Conservation (phyloP, 2,888 invertebrate genomes). For the Volucella inflata region DNA sequence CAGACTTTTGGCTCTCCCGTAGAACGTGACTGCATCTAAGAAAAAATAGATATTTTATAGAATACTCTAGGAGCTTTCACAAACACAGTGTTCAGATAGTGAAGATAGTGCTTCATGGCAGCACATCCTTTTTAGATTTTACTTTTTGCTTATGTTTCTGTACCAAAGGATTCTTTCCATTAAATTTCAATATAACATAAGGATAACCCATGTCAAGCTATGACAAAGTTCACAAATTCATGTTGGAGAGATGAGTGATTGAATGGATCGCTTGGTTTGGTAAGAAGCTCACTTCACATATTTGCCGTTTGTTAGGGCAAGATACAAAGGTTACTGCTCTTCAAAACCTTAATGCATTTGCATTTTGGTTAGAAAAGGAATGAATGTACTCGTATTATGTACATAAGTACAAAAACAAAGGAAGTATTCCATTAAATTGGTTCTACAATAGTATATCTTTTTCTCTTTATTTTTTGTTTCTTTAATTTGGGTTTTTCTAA, state of each 20-base stretch:
- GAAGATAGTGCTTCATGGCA: constrained; percentile 36
- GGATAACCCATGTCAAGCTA: constrained; percentile 36
- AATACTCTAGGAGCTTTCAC: constrained; percentile 31
- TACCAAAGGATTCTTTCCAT: constrained; percentile 54
- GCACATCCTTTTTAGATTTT: constrained; percentile 27
- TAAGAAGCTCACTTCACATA: neutral
- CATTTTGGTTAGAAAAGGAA: too few species aligned
- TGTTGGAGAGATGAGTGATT: constrained; percentile 32
- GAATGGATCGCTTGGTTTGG: constrained; percentile 26
- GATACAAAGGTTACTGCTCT: constrained; percentile 38
- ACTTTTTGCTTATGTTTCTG: constrained; percentile 31
- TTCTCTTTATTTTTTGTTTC: too few species aligned
- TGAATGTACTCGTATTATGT: too few species aligned
- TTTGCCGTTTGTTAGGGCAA: constrained; percentile 28
- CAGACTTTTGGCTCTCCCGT: neutral
- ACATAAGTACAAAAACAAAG: too few species aligned
- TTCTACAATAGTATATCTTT: too few species aligned
- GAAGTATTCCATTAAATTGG: too few species aligned
- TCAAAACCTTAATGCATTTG: constrained; percentile 18
- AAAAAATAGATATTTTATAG: constrained; percentile 35
- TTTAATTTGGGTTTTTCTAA: too few species aligned
- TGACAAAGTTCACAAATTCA: constrained; percentile 39
- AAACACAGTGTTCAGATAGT: constrained; percentile 23
- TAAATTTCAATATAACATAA: constrained; percentile 62
- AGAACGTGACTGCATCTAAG: constrained; percentile 47